Conservation (phyloP, 2,797 vertebrate genomes). For the Catostomus latipinnis region DNA sequence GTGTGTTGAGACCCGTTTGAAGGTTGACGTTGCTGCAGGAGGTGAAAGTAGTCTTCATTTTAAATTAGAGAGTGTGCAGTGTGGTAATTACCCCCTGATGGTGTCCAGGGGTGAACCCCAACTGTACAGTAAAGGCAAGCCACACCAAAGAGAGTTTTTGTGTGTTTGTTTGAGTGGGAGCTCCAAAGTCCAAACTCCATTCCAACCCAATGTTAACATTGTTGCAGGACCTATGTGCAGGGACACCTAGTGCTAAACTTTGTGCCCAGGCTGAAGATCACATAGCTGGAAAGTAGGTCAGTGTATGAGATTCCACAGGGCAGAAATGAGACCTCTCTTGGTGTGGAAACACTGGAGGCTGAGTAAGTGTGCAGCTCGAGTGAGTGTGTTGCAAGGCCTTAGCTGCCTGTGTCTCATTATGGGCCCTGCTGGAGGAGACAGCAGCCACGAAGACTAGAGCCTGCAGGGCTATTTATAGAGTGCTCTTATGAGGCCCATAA, state of each 20-base stretch:
- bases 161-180: slow-evolving; percentile 16
- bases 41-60: slow-evolving; percentile 48
- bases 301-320: slow-evolving; percentile 56
- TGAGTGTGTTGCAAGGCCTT: slow-evolving; percentile 61
- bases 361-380: slow-evolving; percentile 25
- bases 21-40: slow-evolving; percentile 55
- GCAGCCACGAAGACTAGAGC: slow-evolving; percentile 75
- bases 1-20: slow-evolving; percentile 53
- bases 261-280: slow-evolving; percentile 60
- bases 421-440: slow-evolving; percentile 71
- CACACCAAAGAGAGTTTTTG: slow-evolving; percentile 9
- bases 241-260: slow-evolving; percentile 65
- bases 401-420: slow-evolving; percentile 77
- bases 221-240: slow-evolving; percentile 40
- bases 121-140: slow-evolving; percentile 30
- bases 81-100: slow-evolving; percentile 56
- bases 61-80: slow-evolving; percentile 53
- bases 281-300: slow-evolving; percentile 69
- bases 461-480: slow-evolving; percentile 79
- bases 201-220: slow-evolving; percentile 35
- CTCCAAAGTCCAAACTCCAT: slow-evolving; percentile 52
- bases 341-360: slow-evolving; percentile 43
- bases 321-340: slow-evolving; percentile 58
- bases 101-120: slow-evolving; percentile 52
- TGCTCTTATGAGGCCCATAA: slow-evolving; percentile 72